Evolutionary conservation across 2,113 vertebrate species (phyloP).

Genomic region (Cochlearius cochlearius): DNA sequence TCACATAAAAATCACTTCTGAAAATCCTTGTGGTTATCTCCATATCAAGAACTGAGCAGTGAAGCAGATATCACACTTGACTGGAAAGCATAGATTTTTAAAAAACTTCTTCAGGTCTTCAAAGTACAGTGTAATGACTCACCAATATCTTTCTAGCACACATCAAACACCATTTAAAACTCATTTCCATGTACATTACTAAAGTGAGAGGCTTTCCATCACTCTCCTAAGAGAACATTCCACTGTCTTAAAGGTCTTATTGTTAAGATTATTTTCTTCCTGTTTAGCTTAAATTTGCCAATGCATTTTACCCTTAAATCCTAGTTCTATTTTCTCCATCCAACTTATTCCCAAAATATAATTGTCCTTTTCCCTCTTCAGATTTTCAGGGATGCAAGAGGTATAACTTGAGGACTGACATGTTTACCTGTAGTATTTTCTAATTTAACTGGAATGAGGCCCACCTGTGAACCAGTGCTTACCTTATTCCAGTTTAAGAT

Average conservation of each 20-base stretch:
- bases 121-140: neutral
- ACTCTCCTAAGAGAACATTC: neutral
- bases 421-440: neutral
- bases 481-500: neutral
- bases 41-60: neutral
- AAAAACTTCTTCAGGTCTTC: neutral
- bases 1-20: neutral
- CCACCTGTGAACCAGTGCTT: neutral
- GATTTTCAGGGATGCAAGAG: neutral
- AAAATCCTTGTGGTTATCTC: neutral
- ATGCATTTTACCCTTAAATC: neutral
- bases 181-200: neutral
- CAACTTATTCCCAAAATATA: neutral
- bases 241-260: neutral
- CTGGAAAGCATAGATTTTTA: neutral
- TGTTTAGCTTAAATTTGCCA: neutral
- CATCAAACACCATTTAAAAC: constrained; percentile 17
- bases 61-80: neutral
- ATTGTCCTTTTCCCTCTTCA: neutral
- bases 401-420: neutral
- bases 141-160: neutral
- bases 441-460: neutral
- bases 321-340: neutral
- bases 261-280: constrained; percentile 19
- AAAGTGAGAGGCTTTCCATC: neutral